A percentile compares a stretch with the other conserved stretches of the same genome.
phyloP scores from a whole-genome alignment of 2,888 invertebrate genomes.

The Cosmopolites sordidus region DNA sequence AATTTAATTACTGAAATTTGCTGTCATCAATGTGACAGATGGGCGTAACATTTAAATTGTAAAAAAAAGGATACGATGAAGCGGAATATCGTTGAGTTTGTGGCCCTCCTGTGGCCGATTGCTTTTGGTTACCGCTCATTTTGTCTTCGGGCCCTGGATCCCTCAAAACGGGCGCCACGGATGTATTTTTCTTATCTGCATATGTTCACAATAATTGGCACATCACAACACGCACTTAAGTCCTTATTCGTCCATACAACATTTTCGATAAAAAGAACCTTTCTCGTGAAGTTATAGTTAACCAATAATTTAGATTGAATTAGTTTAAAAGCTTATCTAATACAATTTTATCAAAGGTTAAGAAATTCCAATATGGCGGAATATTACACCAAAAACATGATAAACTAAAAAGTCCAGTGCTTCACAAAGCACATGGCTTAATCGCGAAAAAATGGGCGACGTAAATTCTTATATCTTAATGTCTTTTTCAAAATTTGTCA shows the following conservation, averaged over 20 bases:
- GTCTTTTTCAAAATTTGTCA: constrained; percentile 41
- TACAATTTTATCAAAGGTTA: constrained; percentile 48
- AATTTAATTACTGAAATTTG: constrained; percentile 35
- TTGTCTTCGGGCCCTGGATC: constrained; percentile 57
- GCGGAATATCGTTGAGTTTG: constrained; percentile 54
- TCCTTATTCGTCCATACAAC: constrained; percentile 33
- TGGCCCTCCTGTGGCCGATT: constrained; percentile 58
- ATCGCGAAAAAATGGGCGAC: constrained; percentile 9
- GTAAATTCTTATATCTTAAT: constrained; percentile 18
- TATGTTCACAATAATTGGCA: constrained; percentile 45
- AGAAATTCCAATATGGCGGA: constrained; percentile 51
- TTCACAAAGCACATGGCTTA: constrained; percentile 30
- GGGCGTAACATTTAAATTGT: constrained; percentile 43
- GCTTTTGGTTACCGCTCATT: constrained; percentile 65
- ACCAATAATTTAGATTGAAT: constrained; percentile 2
- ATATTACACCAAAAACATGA: constrained; percentile 46
- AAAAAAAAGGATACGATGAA: constrained; percentile 58
- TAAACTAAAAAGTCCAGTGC: constrained; percentile 20
- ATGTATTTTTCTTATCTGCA: constrained; percentile 44
- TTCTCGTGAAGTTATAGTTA: not conserved
- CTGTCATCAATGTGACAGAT: constrained; percentile 41
- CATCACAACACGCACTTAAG: constrained; percentile 42
- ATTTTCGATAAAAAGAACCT: constrained; percentile 26
- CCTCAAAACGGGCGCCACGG: constrained; percentile 59
- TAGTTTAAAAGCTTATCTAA: constrained; percentile 33